Evolutionary conservation across 2,888 invertebrate genomes (phyloP), one percentile per base, ranked within the genome.

Genomic region (Encarsia formosa): DNA sequence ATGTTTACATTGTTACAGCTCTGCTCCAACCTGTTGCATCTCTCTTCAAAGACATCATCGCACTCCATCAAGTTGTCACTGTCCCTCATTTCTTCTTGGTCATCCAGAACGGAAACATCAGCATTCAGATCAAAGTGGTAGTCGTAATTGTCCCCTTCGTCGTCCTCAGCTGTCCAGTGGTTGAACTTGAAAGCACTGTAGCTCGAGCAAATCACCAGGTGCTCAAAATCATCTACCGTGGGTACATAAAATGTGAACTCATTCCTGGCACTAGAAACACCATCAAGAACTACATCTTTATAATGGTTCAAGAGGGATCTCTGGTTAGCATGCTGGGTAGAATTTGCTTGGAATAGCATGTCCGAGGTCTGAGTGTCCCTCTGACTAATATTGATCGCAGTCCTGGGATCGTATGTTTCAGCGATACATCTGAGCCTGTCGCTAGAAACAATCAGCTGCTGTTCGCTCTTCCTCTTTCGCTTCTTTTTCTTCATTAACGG

Each of bases 131-230:
- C 68, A 55, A 72, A 72, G n/a, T 64, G 64, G 49, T 64, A 63
- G 34, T 56, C 50, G 20, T 46, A 51, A 24, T 46, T 24, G 22
- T 39, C 41, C 9, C 57, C 52, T 26, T 60, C 51, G 5, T 42
- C 18, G 35, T 52, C 45, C 5, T 80, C 77, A 0, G 78, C 77
- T 23, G 79, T 79, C 83, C 83, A 85, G 56, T 79, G 78, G 48
- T 73, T 76, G 49, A 85, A 82, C 23, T 79, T 78, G 65, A 85
- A 85, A 0, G 79, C 78, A 6, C 78, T 71, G 63, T 86, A 83
- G 0, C 82, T 78, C 43, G 79, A 78, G 65, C 85, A 86, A 19
- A 86, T 77, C 26, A 77, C 73, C 51, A 76, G 72, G 0, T 70
- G 65, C 1, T 74, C 72, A 37, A 54, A 54, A 18, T 55, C 45